Evolutionary conservation across 1,140 invertebrate species (phyloP).

Genomic region (Neodiprion fabricii): DNA sequence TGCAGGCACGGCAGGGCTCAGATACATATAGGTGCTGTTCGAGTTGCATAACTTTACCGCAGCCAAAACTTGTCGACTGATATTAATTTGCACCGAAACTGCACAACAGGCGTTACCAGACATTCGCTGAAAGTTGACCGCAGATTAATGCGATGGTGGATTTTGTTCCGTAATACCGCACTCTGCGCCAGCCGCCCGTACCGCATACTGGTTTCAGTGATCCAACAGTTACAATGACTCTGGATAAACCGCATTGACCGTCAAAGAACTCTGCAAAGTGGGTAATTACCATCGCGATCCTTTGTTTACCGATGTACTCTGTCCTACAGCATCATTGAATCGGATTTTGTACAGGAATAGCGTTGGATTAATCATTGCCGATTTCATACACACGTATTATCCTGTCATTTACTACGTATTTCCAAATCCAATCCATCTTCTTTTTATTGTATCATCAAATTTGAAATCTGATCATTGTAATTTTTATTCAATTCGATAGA

Average conservation of each 20-base stretch:
- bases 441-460: no score
- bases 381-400: no score
- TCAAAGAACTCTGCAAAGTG: no score
- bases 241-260: background rate
- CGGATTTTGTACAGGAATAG: no score
- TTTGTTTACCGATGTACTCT: no score
- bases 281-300: no score
- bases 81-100: background rate
- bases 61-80: background rate
- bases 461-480: no score
- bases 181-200: background rate
- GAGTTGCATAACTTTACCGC: background rate
- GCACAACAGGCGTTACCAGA: conserved; percentile 1
- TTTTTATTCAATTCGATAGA: no score
- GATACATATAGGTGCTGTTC: background rate
- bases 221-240: background rate
- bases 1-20: background rate
- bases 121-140: background rate
- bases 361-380: no score
- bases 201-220: background rate
- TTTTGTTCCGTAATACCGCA: background rate
- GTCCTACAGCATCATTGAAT: no score
- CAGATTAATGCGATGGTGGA: background rate
- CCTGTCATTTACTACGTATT: no score
- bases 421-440: no score